Percentiles rank a stretch among this genome's conserved stretches.
Conservation (phyloP, 1,140 invertebrate species). For the Prorops nasuta region DNA sequence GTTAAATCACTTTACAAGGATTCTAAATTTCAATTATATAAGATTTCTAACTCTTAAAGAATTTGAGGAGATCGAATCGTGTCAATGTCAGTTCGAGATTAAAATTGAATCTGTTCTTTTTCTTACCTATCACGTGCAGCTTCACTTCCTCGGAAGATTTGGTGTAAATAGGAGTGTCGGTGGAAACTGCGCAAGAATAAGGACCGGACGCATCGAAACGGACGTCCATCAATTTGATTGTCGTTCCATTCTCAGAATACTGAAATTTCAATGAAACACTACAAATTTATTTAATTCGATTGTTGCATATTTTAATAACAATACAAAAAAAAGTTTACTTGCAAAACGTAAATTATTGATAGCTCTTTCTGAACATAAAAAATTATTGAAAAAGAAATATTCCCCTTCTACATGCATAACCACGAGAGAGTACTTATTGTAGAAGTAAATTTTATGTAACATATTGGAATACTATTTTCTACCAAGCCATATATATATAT, state of each 20-base stretch:
- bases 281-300: not conserved
- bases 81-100: too few relatives aligned
- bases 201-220: constrained; percentile 70
- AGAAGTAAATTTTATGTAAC: too few relatives aligned
- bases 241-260: constrained; percentile 71
- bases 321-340: not conserved
- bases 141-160: constrained; percentile 69
- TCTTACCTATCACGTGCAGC: constrained; percentile 72
- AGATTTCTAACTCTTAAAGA: too few relatives aligned
- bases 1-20: too few relatives aligned
- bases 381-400: too few relatives aligned
- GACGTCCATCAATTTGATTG: constrained; percentile 71
- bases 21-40: too few relatives aligned
- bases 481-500: too few relatives aligned
- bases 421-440: too few relatives aligned
- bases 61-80: too few relatives aligned
- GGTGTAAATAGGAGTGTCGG: constrained; percentile 74
- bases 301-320: not conserved
- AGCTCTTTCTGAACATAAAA: not conserved
- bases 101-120: too few relatives aligned
- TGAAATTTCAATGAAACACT: constrained; percentile 58
- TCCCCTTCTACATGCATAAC: too few relatives aligned
- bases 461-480: too few relatives aligned
- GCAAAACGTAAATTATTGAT: not conserved
- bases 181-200: constrained; percentile 75